These are phyloP conservation scores for Baryphthengus martii DNA, from an alignment of 2,113 vertebrate genomes.

Conservation along the genomic window DNA sequence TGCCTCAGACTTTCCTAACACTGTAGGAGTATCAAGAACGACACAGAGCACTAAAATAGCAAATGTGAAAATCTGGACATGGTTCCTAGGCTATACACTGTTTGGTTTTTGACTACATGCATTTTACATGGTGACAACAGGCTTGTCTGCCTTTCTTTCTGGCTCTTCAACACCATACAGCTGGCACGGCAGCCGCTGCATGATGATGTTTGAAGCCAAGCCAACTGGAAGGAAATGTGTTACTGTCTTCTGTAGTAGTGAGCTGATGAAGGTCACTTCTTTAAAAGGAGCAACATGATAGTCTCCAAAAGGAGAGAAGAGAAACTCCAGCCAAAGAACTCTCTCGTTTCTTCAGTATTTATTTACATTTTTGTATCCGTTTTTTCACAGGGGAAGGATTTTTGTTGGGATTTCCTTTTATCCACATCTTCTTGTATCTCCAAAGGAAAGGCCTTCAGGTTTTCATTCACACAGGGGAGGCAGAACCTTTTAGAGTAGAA, in stretches of 20 bases:
- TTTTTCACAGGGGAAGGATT: background rate
- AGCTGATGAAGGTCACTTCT: slow-evolving; percentile 30
- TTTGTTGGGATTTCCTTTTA: slow-evolving; percentile 71
- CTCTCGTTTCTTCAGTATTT: background rate
- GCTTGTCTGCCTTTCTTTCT: background rate
- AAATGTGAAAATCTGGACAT: background rate
- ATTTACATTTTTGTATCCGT: background rate
- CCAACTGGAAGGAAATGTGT: background rate
- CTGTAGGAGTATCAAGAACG: background rate
- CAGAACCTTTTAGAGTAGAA: slow-evolving; percentile 90
- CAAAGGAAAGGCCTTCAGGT: slow-evolving; percentile 81
- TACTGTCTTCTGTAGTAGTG: background rate
- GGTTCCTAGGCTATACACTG: background rate
- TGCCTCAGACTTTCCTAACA: rapidly evolving
- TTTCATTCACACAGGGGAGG: slow-evolving; percentile 79
- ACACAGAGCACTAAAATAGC: background rate
- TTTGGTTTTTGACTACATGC: background rate
- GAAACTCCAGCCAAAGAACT: background rate
- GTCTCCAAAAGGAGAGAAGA: background rate
- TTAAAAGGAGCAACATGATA: slow-evolving; percentile 29
- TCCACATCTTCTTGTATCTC: slow-evolving; percentile 82
- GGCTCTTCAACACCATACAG: background rate
- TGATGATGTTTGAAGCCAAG: background rate
- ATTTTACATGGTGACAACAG: background rate
- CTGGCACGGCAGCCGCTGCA: background rate